Evolutionary conservation across 2,113 vertebrate species (phyloP), one percentile per base, ranked within the genome.

Genomic region (Axis porcinus): DNA sequence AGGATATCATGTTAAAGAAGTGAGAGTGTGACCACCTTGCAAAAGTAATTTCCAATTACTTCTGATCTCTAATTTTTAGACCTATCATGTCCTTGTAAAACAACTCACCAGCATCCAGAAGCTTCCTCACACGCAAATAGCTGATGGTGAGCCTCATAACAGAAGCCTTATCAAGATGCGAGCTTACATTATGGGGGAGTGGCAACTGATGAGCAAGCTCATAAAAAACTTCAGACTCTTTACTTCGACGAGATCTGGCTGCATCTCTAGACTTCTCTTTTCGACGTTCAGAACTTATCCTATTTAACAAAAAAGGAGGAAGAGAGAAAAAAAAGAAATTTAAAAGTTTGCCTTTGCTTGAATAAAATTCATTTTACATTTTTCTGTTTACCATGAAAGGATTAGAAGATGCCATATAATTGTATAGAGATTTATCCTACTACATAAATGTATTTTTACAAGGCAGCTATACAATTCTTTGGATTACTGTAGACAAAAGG

Each of bases 251-350:
- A 93, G 99, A 99, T 94, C 99, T 98, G 0, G 99, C 99, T 1
- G 99, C 99, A 98, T 99, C 99, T 98, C 99, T 98, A 0, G 99
- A 99, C 97, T 99, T 99, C 98, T 99, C 99, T 98, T 99, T 99
- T 93, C 99, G 99, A 55, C 99, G 99, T 91, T 99, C 99, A 0
- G 99, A 99, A 98, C 99, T 99, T 98, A 99, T 99, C 98, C 99
- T 99, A 96, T 0, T 86, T 89, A 98, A 98, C 85, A 90, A 86
- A 30, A 94, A 36, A 55, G 15, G 58, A 30, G 14, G 13, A 28
- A 7, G 17, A n/a, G 0, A 88, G 30, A 30, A 25, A 62, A 78
- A 47, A 90, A 25, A 47, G 16, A 86, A 92, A 92, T 83, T 27
- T 55, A 82, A 60, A 50, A 96, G 50, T 88, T 36, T 94, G 86